Conservation (phyloP, 1,140 invertebrate genomes). For the Atopsyche davidsoni region DNA sequence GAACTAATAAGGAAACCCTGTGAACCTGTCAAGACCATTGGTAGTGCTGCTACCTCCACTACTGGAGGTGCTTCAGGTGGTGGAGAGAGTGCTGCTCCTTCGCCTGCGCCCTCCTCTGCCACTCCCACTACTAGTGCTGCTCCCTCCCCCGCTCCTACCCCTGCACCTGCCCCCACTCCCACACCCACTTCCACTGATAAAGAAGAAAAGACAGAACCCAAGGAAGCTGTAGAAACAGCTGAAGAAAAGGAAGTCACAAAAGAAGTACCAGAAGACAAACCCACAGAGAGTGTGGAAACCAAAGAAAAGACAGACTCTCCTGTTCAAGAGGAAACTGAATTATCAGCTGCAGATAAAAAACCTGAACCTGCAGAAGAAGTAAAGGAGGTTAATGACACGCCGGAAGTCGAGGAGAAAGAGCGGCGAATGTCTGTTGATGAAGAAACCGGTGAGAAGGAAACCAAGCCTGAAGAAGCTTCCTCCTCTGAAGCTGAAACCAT, state of each 20-base stretch:
- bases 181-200: slow-evolving; percentile 34
- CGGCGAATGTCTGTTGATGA: slow-evolving; percentile 39
- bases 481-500: slow-evolving; percentile 16
- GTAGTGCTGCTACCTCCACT: slow-evolving; percentile 31
- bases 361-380: slow-evolving; percentile 33
- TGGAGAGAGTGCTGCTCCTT: slow-evolving; percentile 63
- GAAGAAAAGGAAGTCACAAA: slow-evolving; percentile 19
- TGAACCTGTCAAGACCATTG: slow-evolving; percentile 55
- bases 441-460: slow-evolving; percentile 36
- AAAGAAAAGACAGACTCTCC: slow-evolving; percentile 46
- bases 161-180: slow-evolving; percentile 34
- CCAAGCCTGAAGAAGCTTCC: slow-evolving; percentile 32
- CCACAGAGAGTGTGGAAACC: slow-evolving; percentile 30
- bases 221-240: slow-evolving; percentile 29
- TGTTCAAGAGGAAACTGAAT: slow-evolving; percentile 21
- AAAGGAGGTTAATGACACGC: slow-evolving; percentile 32
- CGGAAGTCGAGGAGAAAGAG: slow-evolving; percentile 34
- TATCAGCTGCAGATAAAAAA: slow-evolving; percentile 32
- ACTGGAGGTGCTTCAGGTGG: slow-evolving; percentile 32
- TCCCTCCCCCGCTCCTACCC: slow-evolving; percentile 35
- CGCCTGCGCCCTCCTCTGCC: slow-evolving; percentile 55
- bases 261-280: slow-evolving; percentile 28
- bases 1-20: slow-evolving; percentile 78
- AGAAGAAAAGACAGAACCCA: slow-evolving; percentile 47
- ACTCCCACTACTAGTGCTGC: slow-evolving; percentile 43